Percentiles rank a stretch among this genome's conserved stretches.
These are phyloP conservation scores for Epinephelus cyanopodus DNA, from an alignment of 2,113 vertebrate species.

Conservation along the genomic window DNA sequence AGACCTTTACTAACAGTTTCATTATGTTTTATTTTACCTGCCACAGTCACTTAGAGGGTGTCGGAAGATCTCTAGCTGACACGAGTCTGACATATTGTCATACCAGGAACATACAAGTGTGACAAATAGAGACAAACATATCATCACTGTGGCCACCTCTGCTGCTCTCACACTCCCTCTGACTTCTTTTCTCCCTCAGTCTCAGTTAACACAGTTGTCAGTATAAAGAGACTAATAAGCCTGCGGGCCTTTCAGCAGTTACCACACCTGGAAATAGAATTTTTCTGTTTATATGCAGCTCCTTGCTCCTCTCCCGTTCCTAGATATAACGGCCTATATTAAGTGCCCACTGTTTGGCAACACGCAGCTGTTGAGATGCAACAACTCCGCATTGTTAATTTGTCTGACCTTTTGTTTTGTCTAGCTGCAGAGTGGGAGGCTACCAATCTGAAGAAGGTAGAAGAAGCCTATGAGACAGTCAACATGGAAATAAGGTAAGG, in stretches of 20 bases:
- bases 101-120: constrained; percentile 2
- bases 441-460: constrained; percentile 77
- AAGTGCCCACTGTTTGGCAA: constrained; percentile 67
- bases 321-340: constrained; percentile 54
- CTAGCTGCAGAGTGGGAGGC: constrained; percentile 75
- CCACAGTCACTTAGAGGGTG: not conserved
- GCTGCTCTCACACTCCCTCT: constrained; percentile 24
- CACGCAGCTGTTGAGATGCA: constrained; percentile 61
- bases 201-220: constrained; percentile 55
- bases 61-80: not conserved
- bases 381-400: constrained; percentile 69
- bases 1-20: not conserved
- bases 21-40: constrained; percentile 18
- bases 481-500: constrained; percentile 81
- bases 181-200: constrained; percentile 26
- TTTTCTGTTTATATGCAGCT: constrained; percentile 49
- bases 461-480: constrained; percentile 79
- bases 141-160: constrained; percentile 34
- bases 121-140: constrained; percentile 27
- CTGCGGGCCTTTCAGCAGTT: constrained; percentile 31
- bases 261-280: constrained; percentile 67
- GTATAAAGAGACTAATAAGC: constrained; percentile 66
- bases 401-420: constrained; percentile 78
- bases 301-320: constrained; percentile 41
- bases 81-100: constrained; percentile 15